Base-by-base conservation (phyloP, 1,140 invertebrate genomes). In the Papilio machaon region DNA sequence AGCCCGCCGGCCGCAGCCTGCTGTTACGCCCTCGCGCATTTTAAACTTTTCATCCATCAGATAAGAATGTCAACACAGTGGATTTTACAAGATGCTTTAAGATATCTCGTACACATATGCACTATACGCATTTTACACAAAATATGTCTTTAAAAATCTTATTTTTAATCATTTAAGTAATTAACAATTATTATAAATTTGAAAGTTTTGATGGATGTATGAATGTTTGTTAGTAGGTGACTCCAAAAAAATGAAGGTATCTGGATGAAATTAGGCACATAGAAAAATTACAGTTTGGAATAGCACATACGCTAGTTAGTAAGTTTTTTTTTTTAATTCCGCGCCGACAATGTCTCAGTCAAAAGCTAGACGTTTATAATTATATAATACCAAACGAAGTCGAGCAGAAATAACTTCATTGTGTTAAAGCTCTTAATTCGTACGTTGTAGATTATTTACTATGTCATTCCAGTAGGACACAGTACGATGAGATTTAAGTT, bases 21-120 rank as follows among this genome's bases (percentile, higher is more conserved):
- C 73, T 81, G 81, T 73, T 80, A 81, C 86, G 86, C 85, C 85
- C 83, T 35, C 52, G 30, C 17, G 17, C 49, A 85, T 80, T 87
- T 90, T 89, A 90, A 89, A 90, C 80, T 89, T 85, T 86, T 82
- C 77, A 85, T 85, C 43, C 79, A 76, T 79, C 74, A 81, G 83
- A 84, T 85, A 84, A 80, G 77, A 38, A 79, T 79, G 81, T 83
- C 81, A 85, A 73, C 78, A 81, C 75, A 76, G 43, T 80, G 73
- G 30, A 23, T 35, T 58, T 73, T 19, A 64, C 13, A 75, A 5
- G 47, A 10, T 49, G 49, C 23, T 70, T 15, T 19, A 19, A 19
- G 54, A 58, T 58, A 19, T 58, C 17, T 58, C n/a, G 1, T 19
- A 19, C n/a, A 58, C 54, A 58, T 58, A 19, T 7, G 7, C n/a